These are phyloP conservation scores for Papilio demoleus DNA, from an alignment of 2,888 invertebrate genomes.

Conservation along the genomic window DNA sequence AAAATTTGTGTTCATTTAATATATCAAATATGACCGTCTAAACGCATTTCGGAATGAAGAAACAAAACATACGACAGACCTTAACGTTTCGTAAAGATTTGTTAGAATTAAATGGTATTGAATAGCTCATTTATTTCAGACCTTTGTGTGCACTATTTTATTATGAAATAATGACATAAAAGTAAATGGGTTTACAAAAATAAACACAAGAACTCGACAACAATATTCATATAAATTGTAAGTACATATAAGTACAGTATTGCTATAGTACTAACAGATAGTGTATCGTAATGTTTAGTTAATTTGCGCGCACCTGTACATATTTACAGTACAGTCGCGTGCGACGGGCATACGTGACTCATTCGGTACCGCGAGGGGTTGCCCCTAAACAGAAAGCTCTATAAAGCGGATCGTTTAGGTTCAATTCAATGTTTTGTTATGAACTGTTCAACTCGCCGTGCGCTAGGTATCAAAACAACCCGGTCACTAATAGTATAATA, in stretches of 20 bases:
- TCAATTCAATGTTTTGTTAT: conserved; percentile 22
- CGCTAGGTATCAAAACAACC: not conserved
- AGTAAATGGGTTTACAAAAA: too few relatives aligned
- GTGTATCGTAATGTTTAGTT: conserved; percentile 17
- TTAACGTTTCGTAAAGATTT: too few relatives aligned
- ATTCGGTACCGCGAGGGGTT: conserved; percentile 53
- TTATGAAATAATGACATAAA: too few relatives aligned
- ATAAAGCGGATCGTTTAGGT: conserved; percentile 22
- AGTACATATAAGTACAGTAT: not conserved
- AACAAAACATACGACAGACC: too few relatives aligned
- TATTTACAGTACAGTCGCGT: conserved; percentile 63
- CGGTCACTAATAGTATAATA: not conserved
- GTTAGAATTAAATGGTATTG: too few relatives aligned
- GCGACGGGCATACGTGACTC: conserved; percentile 60
- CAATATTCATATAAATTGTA: not conserved
- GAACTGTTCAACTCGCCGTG: conserved; percentile 15
- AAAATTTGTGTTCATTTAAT: not conserved
- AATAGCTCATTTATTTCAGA: too few relatives aligned
- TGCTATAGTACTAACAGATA: conserved; percentile 10
- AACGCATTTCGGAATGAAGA: too few relatives aligned
- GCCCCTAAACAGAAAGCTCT: conserved; percentile 44
- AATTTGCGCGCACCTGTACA: conserved; percentile 47
- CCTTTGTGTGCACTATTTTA: too few relatives aligned
- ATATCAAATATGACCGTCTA: too few relatives aligned
- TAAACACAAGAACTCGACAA: not conserved